Evolutionary conservation across 2,797 vertebrate genomes (phyloP).

Genomic region (Lithobates sylvaticus): DNA sequence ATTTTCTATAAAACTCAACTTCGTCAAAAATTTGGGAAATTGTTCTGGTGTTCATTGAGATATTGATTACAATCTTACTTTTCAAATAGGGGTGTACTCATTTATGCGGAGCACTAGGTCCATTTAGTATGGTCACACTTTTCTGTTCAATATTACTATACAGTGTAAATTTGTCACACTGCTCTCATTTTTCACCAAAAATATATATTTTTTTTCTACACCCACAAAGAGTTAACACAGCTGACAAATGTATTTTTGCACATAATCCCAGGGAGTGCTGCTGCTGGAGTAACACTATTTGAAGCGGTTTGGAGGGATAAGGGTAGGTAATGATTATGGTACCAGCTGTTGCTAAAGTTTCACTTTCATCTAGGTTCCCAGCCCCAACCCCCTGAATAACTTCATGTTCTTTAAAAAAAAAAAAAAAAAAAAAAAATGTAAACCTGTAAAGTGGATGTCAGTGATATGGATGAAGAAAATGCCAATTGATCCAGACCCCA

Average conservation of each 20-base stretch:
- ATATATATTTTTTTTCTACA: not conserved
- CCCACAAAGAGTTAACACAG: not conserved
- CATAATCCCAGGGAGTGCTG: not conserved
- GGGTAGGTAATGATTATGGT: not conserved
- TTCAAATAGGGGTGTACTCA: too few species aligned
- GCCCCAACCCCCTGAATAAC: not conserved
- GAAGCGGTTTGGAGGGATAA: conserved; percentile 7
- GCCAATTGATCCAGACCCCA: not conserved
- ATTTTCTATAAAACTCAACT: too few species aligned
- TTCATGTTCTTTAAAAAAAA: not conserved
- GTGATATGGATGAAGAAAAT: not conserved
- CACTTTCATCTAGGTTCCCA: not conserved
- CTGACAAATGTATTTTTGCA: not conserved
- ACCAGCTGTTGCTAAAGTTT: conserved; percentile 10
- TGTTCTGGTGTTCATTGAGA: too few species aligned
- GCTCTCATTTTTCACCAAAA: too few species aligned
- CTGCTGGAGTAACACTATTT: not conserved
- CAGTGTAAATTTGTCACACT: too few species aligned
- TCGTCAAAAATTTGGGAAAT: too few species aligned
- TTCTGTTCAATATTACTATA: too few species aligned
- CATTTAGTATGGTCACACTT: too few species aligned
- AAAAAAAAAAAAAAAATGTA: not conserved
- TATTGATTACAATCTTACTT: too few species aligned
- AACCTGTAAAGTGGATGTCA: conserved; percentile 6
- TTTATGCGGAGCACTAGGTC: too few species aligned